A percentile compares a stretch with the other conserved stretches of the same genome.
Evolutionary conservation across 2,888 invertebrate species (phyloP).

Genomic region (Agrypnus murinus): DNA sequence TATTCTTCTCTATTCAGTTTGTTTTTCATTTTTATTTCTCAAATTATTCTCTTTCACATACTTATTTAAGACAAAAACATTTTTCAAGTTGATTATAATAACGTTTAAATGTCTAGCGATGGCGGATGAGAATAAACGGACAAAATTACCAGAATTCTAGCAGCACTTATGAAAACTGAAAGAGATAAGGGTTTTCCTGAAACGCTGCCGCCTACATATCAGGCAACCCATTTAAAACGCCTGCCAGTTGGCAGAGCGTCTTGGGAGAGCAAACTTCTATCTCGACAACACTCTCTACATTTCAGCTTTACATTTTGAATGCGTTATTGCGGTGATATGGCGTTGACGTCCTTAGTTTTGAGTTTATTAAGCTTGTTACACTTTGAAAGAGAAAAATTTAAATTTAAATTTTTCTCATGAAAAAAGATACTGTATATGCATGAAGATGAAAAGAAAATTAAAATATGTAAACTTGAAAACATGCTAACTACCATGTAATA

Average conservation of each 20-base stretch:
- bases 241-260: conserved; percentile 21
- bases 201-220: conserved; percentile 11
- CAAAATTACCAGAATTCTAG: conserved; percentile 2
- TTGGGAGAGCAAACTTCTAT: background rate
- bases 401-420: no score
- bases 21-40: conserved; percentile 12
- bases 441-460: no score
- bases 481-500: no score
- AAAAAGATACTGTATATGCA: no score
- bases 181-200: conserved; percentile 9
- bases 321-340: background rate
- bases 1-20: no score
- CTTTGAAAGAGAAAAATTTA: no score
- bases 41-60: background rate
- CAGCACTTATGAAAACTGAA: conserved; percentile 8
- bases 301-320: conserved; percentile 4
- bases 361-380: background rate
- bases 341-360: background rate
- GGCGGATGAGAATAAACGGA: background rate
- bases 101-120: conserved; percentile 1
- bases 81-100: conserved; percentile 15
- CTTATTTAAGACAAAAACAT: background rate
- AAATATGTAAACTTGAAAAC: no score
- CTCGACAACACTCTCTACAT: background rate
- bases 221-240: conserved; percentile 19